Evolutionary conservation across 2,888 invertebrate genomes (phyloP).

Genomic region (Habroteleia sp.): DNA sequence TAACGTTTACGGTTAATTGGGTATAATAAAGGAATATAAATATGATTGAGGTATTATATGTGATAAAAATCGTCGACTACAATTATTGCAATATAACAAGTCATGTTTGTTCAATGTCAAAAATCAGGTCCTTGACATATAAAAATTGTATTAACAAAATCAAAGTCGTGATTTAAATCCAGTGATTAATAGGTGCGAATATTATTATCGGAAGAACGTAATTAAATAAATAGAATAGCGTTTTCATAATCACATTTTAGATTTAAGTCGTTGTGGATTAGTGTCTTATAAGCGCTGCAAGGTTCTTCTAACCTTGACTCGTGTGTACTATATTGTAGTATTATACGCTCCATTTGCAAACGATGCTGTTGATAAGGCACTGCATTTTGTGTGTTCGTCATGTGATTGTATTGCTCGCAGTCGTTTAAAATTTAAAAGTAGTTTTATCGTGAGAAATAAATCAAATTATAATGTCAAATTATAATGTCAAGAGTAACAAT

Average conservation of each 20-base stretch:
- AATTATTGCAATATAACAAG: no score
- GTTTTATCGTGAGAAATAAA: no score
- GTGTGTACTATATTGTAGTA: constrained; percentile 56
- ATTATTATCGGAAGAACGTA: constrained; percentile 3
- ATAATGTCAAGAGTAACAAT: no score
- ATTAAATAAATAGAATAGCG: constrained; percentile 29
- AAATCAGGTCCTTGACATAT: constrained; percentile 42
- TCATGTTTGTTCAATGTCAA: constrained; percentile 35
- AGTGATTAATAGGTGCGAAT: constrained; percentile 9
- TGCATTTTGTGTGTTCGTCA: constrained; percentile 46
- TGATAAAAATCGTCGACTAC: no score
- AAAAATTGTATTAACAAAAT: no score
- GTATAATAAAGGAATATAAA: no score
- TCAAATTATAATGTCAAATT: no score
- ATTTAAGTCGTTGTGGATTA: constrained; percentile 59
- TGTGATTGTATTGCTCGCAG: constrained; percentile 2
- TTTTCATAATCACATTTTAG: constrained; percentile 56
- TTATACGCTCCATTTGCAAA: constrained; percentile 67
- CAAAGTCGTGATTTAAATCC: neutral
- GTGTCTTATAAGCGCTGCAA: constrained; percentile 64
- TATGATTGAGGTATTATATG: no score
- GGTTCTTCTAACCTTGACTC: constrained; percentile 67
- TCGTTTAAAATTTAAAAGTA: no score
- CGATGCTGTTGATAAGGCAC: constrained; percentile 62
- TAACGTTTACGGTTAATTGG: no score